phyloP scores from a whole-genome alignment of 2,797 vertebrate species.

The Syngnathus rostellatus region DNA sequence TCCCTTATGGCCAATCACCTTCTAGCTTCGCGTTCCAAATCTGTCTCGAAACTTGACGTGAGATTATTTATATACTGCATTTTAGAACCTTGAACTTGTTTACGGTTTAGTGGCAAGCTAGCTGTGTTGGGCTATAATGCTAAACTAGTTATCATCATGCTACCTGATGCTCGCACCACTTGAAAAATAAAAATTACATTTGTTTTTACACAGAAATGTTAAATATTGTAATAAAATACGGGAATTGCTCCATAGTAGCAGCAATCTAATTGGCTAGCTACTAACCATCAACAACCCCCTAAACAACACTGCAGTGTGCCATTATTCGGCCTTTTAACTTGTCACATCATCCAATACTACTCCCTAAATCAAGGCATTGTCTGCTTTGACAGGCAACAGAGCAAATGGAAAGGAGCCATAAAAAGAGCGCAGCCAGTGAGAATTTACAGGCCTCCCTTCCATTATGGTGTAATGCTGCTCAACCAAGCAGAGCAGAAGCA shows the following conservation, averaged over 20 bases:
- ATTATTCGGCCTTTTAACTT: conserved; percentile 16
- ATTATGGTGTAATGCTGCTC: conserved; percentile 28
- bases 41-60: too few species aligned
- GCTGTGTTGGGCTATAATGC: too few species aligned
- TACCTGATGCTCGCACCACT: too few species aligned
- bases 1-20: too few species aligned
- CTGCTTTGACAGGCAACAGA: conserved; percentile 6
- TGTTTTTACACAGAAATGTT: too few species aligned
- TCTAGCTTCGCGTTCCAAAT: too few species aligned
- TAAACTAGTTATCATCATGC: not conserved
- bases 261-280: too few species aligned
- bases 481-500: conserved; percentile 27
- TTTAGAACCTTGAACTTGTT: too few species aligned
- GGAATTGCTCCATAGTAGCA: not conserved
- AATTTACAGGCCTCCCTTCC: conserved; percentile 10
- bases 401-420: not conserved
- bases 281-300: not conserved
- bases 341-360: not conserved
- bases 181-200: not conserved
- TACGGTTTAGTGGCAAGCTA: too few species aligned
- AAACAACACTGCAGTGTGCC: not conserved
- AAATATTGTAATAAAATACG: too few species aligned
- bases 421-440: conserved; percentile 29
- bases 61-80: too few species aligned
- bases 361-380: conserved; percentile 30